Evolutionary conservation across 2,113 vertebrate genomes (phyloP).

Genomic region (Coracopsis vasa): DNA sequence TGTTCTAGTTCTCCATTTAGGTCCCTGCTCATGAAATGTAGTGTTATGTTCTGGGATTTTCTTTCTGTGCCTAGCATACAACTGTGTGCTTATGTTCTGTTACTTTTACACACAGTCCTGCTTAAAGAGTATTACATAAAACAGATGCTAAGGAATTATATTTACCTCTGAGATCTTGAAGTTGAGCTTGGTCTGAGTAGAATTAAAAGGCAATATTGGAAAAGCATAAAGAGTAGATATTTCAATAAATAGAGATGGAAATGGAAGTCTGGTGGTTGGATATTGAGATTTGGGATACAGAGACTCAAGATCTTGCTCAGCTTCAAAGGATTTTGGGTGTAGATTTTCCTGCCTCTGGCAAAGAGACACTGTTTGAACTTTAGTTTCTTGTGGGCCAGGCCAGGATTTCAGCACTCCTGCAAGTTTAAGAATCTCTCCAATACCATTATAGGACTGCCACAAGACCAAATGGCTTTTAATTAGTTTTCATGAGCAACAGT

Average conservation of each 20-base stretch:
- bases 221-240: not conserved
- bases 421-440: not conserved
- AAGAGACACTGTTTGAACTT: not conserved
- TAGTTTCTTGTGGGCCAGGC: not conserved
- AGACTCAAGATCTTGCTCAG: not conserved
- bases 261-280: not conserved
- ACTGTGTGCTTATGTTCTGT: not conserved
- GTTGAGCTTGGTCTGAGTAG: not conserved
- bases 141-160: not conserved
- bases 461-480: not conserved
- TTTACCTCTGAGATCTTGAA: not conserved
- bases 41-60: not conserved
- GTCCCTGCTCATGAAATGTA: not conserved
- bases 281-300: not conserved
- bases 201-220: not conserved
- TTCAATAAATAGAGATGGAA: not conserved
- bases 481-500: not conserved
- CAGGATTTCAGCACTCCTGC: not conserved
- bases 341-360: not conserved
- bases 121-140: not conserved
- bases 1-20: not conserved
- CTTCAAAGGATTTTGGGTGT: not conserved
- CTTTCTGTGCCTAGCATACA: not conserved
- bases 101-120: not conserved
- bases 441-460: not conserved